These are phyloP conservation scores for Agrotis segetum DNA, from an alignment of 2,888 invertebrate genomes.

Conservation along the genomic window DNA sequence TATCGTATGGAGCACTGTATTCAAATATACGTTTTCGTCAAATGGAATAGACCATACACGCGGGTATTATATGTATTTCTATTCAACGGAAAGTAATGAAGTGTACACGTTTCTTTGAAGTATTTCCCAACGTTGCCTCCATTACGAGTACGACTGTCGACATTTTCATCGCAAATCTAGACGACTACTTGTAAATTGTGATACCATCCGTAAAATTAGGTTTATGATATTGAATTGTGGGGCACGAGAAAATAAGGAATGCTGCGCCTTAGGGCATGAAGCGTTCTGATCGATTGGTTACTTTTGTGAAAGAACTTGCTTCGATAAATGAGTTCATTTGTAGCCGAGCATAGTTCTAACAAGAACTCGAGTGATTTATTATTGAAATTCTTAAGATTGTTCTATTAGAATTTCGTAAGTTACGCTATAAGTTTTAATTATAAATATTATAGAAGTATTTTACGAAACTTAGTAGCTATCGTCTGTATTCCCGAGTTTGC, in stretches of 20 bases:
- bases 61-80: constrained; percentile 15
- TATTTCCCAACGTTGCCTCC: constrained; percentile 37
- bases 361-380: constrained; percentile 32
- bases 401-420: constrained; percentile 19
- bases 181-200: constrained; percentile 53
- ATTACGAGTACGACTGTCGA: constrained; percentile 29
- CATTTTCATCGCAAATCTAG: constrained; percentile 40
- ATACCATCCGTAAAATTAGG: constrained; percentile 49
- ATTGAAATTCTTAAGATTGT: constrained; percentile 34
- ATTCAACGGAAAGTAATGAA: constrained; percentile 40
- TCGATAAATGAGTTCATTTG: constrained; percentile 23
- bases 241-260: constrained; percentile 30
- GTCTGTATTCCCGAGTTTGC: not conserved
- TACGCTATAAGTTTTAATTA: constrained; percentile 12
- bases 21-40: constrained; percentile 9
- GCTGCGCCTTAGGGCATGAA: constrained; percentile 34
- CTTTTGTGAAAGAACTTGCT: constrained; percentile 29
- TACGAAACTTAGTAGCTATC: not conserved
- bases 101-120: constrained; percentile 46
- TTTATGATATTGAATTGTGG: constrained; percentile 55
- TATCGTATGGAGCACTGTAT: not conserved
- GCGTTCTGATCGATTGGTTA: constrained; percentile 36
- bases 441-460: constrained; percentile 14
- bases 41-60: constrained; percentile 11
- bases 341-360: constrained; percentile 23